Evolutionary conservation across 2,797 vertebrate species (phyloP).

Genomic region (Babyrousa celebensis): DNA sequence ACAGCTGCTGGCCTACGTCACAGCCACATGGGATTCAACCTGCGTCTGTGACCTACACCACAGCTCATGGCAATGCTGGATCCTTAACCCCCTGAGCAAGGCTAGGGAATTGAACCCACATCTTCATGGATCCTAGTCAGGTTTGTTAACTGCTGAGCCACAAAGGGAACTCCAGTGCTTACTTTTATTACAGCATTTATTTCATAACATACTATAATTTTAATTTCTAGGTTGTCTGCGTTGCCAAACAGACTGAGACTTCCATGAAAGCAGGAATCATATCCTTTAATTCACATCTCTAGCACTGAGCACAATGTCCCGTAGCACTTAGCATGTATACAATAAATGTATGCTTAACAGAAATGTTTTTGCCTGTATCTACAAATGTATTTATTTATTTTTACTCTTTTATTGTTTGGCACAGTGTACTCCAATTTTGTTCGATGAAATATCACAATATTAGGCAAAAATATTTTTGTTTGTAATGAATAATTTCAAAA

Average conservation of each 20-base stretch:
- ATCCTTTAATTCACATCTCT: background rate
- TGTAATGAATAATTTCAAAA: constrained; percentile 39
- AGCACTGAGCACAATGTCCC: background rate
- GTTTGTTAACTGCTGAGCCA: too few species aligned
- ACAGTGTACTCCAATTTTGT: constrained; percentile 33
- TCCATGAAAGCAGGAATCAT: background rate
- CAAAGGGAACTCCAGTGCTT: background rate
- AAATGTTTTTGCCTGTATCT: constrained; percentile 16
- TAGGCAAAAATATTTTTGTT: constrained; percentile 62
- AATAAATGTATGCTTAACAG: background rate
- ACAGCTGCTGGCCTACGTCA: too few species aligned
- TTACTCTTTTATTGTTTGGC: background rate
- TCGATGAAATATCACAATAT: constrained; percentile 33
- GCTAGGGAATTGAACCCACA: too few species aligned
- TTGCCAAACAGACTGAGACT: background rate
- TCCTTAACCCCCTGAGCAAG: too few species aligned
- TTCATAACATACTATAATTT: background rate
- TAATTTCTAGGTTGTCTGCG: constrained; percentile 35
- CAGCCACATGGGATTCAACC: too few species aligned
- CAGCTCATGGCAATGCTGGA: too few species aligned
- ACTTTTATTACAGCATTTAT: constrained; percentile 1
- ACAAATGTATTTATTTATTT: background rate
- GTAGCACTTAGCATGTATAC: background rate
- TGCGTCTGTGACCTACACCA: too few species aligned
- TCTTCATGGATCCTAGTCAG: too few species aligned